A percentile compares a stretch with the other conserved stretches of the same genome.
These are phyloP conservation scores for Athripsodes cinereus DNA, from an alignment of 2,888 invertebrate species.

Conservation along the genomic window DNA sequence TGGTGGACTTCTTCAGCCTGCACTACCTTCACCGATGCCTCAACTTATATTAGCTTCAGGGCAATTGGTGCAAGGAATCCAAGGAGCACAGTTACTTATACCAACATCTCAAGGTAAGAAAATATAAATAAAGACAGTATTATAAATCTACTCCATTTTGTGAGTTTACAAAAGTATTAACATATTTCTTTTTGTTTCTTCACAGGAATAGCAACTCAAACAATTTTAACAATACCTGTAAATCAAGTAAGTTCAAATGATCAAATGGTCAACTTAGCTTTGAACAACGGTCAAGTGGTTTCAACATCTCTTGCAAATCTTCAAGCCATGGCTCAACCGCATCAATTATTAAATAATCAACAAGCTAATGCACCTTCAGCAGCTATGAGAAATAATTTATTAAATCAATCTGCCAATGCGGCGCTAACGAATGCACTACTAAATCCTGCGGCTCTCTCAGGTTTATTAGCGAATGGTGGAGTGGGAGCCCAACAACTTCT, in stretches of 20 bases:
- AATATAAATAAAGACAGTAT: background rate
- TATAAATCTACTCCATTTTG: background rate
- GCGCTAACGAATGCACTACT: slow-evolving; percentile 62
- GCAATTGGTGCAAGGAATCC: slow-evolving; percentile 87
- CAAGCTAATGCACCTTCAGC: slow-evolving; percentile 35
- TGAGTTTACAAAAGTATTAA: background rate
- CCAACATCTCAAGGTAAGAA: slow-evolving; percentile 85
- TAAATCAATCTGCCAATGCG: slow-evolving; percentile 42
- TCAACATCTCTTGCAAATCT: slow-evolving; percentile 77
- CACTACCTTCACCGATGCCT: slow-evolving; percentile 73
- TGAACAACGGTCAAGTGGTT: slow-evolving; percentile 81
- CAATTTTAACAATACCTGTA: slow-evolving; percentile 91
- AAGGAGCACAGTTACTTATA: slow-evolving; percentile 89
- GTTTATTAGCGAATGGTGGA: slow-evolving; percentile 64
- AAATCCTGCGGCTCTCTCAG: slow-evolving; percentile 61
- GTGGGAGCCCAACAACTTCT: slow-evolving; percentile 68
- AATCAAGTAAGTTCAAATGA: slow-evolving; percentile 76
- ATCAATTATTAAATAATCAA: slow-evolving; percentile 57
- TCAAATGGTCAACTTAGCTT: slow-evolving; percentile 72
- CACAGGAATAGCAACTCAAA: slow-evolving; percentile 89
- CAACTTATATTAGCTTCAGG: slow-evolving; percentile 88
- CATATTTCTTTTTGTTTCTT: slow-evolving; percentile 26
- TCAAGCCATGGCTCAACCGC: slow-evolving; percentile 69
- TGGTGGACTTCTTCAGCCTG: slow-evolving; percentile 50
- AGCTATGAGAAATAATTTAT: slow-evolving; percentile 43